Evolutionary conservation across 1,140 invertebrate species (phyloP), one percentile per base, ranked within the genome.

Genomic region (Cylas formicarius): DNA sequence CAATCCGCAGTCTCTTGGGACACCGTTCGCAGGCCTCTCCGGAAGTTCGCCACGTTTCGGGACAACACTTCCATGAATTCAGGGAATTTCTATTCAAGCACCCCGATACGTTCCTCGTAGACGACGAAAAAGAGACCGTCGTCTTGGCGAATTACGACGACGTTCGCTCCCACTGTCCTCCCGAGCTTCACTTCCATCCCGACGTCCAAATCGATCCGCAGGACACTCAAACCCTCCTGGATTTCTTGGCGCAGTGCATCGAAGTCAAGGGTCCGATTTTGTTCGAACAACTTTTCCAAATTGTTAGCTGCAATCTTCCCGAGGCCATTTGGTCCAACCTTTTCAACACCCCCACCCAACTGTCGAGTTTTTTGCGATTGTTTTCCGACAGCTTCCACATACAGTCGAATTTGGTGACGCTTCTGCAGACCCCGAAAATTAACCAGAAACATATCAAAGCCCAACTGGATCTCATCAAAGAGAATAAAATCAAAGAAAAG

Each of bases 11-110:
- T 67, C 73, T 96, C 26, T 71, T 95, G 11, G 92, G 92, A 0
- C 92, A 96, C 69, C 38, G 45, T 44, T 92, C 87, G 27, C 90
- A 93, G 69, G 92, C 93, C 8, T 90, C 90, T 20, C 90, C 90
- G 5, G 91, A 96, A 74, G 90, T 97, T 42, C 77, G 93, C 39
- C 90, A 96, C 63, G 91, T 97, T 51, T 95, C 91, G 22, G 85
- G 84, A 17, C 89, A 95, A 63, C 89, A 94, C 60, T 86, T 92
- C 51, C 89, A 85, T 64, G 91, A 96, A 67, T 97, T 97, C 62
- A 81, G 81, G 50, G 90, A 95, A 41, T 97, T 97, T 65, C 72
- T 97, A 1, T 56, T 76, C 22, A 84, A 84, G 59, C 87, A 90
- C 67, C 78, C 86, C 0, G 86, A 93, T 42, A 81, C 82, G 29